Conservation (phyloP, 1,140 invertebrate genomes). For the Nautilus pompilius region DNA sequence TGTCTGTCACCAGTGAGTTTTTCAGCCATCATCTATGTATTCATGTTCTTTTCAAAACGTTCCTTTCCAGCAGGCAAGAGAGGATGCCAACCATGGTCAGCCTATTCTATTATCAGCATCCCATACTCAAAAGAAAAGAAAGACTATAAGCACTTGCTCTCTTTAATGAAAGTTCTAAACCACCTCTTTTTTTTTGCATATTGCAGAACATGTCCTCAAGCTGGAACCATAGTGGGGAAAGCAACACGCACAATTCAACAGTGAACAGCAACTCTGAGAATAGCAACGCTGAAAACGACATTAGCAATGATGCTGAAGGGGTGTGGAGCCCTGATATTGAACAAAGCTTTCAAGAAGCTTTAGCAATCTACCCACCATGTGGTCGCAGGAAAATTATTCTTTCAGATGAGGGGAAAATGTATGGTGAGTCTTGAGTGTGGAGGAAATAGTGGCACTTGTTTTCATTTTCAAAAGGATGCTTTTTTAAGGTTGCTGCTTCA, state of each 20-base stretch:
- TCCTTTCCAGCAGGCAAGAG: too few species aligned
- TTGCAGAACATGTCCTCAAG: conserved; percentile 1
- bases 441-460: too few species aligned
- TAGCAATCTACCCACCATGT: conserved; percentile 99
- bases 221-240: conserved; percentile 2
- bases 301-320: conserved; percentile 86
- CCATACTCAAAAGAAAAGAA: too few species aligned
- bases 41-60: too few species aligned
- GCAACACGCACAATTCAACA: conserved; percentile 3
- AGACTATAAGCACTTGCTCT: not conserved
- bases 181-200: not conserved
- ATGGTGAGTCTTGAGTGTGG: conserved; percentile 98
- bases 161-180: not conserved
- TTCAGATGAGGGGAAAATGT: conserved; percentile 99
- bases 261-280: conserved; percentile 5
- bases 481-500: too few species aligned
- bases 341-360: conserved; percentile 98
- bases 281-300: conserved; percentile 34
- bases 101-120: too few species aligned
- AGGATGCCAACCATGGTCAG: too few species aligned
- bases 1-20: too few species aligned
- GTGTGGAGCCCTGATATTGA: conserved; percentile 99
- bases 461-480: too few species aligned
- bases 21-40: too few species aligned
- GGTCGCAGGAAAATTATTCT: conserved; percentile 98